Evolutionary conservation across 2,797 vertebrate genomes (phyloP).

Genomic region (Leptodactylus fallax): DNA sequence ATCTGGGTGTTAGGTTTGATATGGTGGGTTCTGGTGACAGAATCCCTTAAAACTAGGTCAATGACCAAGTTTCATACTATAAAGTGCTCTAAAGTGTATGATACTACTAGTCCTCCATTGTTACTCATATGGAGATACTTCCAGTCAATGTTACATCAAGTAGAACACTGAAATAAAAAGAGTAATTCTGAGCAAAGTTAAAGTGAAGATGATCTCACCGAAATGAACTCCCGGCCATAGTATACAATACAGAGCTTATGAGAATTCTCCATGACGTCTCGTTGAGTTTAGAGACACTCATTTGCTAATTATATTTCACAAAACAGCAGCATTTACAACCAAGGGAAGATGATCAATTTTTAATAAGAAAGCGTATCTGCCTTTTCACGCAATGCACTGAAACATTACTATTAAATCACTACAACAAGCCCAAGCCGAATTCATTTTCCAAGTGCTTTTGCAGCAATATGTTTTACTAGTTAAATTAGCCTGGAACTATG

Average conservation of each 20-base stretch:
- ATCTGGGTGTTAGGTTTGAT: no score
- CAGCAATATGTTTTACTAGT: constrained; percentile 37
- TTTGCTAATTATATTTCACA: constrained; percentile 4
- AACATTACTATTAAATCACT: constrained; percentile 48
- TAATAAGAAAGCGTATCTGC: constrained; percentile 39
- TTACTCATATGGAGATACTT: no score
- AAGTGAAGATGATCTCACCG: not conserved
- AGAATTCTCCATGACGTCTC: not conserved
- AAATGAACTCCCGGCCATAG: not conserved
- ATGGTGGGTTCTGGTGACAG: no score
- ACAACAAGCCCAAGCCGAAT: constrained; percentile 13
- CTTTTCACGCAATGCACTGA: constrained; percentile 2
- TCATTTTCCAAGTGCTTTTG: not conserved
- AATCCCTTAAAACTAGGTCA: no score
- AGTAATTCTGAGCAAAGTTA: not conserved
- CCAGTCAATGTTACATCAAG: not conserved
- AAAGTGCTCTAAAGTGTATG: no score
- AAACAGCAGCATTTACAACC: constrained; percentile 8
- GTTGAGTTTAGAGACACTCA: not conserved
- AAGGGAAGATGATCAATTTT: constrained; percentile 39
- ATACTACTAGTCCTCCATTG: no score
- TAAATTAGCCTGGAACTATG: constrained; percentile 40
- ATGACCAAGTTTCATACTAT: no score
- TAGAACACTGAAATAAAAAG: not conserved
- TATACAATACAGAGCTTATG: not conserved